Evolutionary conservation across 2,888 invertebrate genomes (phyloP), one percentile per base, ranked within the genome.

Genomic region (Drosophila differens): DNA sequence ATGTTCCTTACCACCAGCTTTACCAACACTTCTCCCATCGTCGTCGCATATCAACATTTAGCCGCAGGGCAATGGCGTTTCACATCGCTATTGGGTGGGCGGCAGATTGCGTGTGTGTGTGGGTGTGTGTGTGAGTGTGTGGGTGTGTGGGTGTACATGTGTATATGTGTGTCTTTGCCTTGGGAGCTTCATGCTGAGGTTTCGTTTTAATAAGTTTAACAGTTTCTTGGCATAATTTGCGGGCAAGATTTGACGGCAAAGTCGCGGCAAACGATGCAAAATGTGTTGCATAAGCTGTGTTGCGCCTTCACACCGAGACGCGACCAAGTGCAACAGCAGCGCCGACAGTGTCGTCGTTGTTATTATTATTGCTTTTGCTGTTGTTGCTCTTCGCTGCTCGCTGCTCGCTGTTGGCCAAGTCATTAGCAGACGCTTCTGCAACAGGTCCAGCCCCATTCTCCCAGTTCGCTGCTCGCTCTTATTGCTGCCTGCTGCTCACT

Each of bases 131-230:
- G 60, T 22, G 69, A 9, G 16, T 54, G 64, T 3, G 28, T 28
- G 28, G 0, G 28, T 28, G 32, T 32, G 33, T 10, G 4, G 30
- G 39, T 41, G 55, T 57, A 47, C 10, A 44, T 52, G 52, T 41
- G 54, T 33, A 30, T 52, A 62, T 51, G 35, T 73, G 77, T 71
- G 61, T 76, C 63, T 81, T 77, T 82, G 82, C 81, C 76, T 81
- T 84, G 77, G 80, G 77, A 89, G 83, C 85, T 87, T 85, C 77
- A 77, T 81, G 88, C 88, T 81, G 88, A 84, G 89, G 90, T 89
- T 89, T 89, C 83, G 81, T 83, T 89, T 89, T 89, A 89, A 89
- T 89, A 89, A 90, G 89, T 89, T 89, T 83, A 87, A 89, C 88
- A 90, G 90, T 88, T 89, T 86, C 86, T 81, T 88, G 83, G 88